A percentile compares a stretch with the other conserved stretches of the same genome.
Conservation (phyloP, 2,888 invertebrate genomes). For the Oegoconia quadripuncta region DNA sequence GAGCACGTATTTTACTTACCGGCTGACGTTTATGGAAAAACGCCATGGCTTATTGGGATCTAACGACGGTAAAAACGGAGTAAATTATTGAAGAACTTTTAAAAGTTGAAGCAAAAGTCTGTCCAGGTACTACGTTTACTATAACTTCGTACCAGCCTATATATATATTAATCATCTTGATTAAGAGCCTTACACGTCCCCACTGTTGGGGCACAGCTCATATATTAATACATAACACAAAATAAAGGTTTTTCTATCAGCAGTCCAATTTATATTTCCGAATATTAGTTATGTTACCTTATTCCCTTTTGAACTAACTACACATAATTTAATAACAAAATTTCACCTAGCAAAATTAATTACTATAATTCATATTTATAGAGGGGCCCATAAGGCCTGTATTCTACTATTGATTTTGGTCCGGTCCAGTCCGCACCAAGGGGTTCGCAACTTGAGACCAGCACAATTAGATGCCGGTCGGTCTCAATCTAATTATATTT, state of each 20-base stretch:
- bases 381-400: slow-evolving; percentile 44
- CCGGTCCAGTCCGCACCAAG: slow-evolving; percentile 41
- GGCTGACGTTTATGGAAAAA: slow-evolving; percentile 49
- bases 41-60: slow-evolving; percentile 38
- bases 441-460: slow-evolving; percentile 69
- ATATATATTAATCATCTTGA: neutral
- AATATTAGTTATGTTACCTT: neutral
- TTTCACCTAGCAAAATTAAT: slow-evolving; percentile 23
- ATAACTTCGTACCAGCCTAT: neutral
- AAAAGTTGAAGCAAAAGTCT: no score
- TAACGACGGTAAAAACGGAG: slow-evolving; percentile 15
- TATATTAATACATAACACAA: no score
- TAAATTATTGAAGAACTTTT: neutral
- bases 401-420: slow-evolving; percentile 65
- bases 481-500: slow-evolving; percentile 76
- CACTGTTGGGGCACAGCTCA: no score
- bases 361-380: slow-evolving; percentile 38
- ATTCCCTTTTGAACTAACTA: neutral
- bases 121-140: no score
- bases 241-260: no score
- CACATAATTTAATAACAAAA: slow-evolving; percentile 12
- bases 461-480: slow-evolving; percentile 67
- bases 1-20: slow-evolving; percentile 51
- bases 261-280: neutral
- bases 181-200: no score